Percentiles rank a stretch among this genome's conserved stretches.
phyloP scores from a whole-genome alignment of 2,113 vertebrate species.

The Nesoenas mayeri region DNA sequence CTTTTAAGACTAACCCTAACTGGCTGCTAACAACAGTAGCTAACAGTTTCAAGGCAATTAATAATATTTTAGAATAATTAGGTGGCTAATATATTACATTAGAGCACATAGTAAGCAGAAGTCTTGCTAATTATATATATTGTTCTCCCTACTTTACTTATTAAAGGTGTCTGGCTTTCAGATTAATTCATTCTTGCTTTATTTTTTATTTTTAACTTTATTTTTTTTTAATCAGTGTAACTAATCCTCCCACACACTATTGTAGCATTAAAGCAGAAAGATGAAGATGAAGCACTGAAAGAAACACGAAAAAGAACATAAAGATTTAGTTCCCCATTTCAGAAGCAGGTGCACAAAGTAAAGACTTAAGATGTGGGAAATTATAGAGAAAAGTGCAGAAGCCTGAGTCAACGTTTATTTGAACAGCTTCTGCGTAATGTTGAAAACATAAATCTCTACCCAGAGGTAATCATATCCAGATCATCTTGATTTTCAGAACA shows the following conservation, averaged over 20 bases:
- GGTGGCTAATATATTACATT: constrained; percentile 13
- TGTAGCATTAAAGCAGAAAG: constrained; percentile 7
- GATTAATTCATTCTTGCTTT: constrained; percentile 26
- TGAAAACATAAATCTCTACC: not conserved
- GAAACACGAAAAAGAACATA: not conserved
- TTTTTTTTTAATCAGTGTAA: constrained; percentile 19
- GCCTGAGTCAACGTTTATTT: constrained; percentile 15
- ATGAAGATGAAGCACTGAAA: not conserved
- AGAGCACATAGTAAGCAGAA: constrained; percentile 22
- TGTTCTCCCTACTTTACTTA: constrained; percentile 41
- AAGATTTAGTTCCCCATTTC: not conserved
- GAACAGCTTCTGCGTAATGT: not conserved
- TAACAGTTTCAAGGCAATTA: constrained; percentile 56
- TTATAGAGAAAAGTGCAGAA: constrained; percentile 27
- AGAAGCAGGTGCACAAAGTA: not conserved
- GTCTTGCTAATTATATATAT: constrained; percentile 43
- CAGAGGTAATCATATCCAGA: not conserved
- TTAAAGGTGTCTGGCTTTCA: constrained; percentile 46
- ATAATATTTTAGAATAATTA: constrained; percentile 49
- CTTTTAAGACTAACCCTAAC: constrained; percentile 32
- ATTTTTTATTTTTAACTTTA: not conserved
- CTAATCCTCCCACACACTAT: not conserved
- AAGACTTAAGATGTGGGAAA: constrained; percentile 28
- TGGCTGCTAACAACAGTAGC: constrained; percentile 18
- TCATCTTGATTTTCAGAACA: not conserved